Conservation (phyloP, 2,113 vertebrate species). For the Picathartes gymnocephalus region DNA sequence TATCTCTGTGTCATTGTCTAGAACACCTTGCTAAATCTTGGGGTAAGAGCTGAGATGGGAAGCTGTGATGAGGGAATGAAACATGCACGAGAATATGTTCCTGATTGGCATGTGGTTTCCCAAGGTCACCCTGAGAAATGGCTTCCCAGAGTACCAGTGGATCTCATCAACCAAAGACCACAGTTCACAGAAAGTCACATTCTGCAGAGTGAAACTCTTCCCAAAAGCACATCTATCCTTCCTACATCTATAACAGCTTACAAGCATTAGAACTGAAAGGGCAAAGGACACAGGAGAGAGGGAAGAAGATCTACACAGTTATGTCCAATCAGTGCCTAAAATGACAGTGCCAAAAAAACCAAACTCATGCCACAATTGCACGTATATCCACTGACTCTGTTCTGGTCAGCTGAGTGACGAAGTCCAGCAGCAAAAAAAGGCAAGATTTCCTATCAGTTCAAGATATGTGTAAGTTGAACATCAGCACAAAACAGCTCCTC, state of each 20-base stretch:
- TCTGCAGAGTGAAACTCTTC: not conserved
- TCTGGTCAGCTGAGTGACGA: not conserved
- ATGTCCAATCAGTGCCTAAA: not conserved
- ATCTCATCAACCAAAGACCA: not conserved
- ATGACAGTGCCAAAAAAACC: not conserved
- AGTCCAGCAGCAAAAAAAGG: not conserved
- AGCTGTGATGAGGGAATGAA: not conserved
- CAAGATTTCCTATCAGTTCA: not conserved
- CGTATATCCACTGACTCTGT: not conserved
- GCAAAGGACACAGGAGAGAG: not conserved
- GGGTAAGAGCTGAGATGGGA: not conserved
- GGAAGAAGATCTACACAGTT: not conserved
- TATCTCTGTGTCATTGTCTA: not conserved
- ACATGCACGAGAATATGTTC: not conserved
- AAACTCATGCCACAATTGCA: not conserved
- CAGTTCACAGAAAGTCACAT: not conserved
- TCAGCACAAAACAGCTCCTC: not conserved
- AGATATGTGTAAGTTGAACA: not conserved
- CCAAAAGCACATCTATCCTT: not conserved
- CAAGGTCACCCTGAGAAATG: not conserved
- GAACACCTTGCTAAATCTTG: accelerated
- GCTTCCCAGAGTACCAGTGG: too few relatives aligned
- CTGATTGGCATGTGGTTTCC: not conserved
- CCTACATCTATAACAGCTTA: not conserved
- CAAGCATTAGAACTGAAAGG: not conserved